Evolutionary conservation across 2,113 vertebrate species (phyloP), one percentile per base, ranked within the genome.

Genomic region (Coryphaenoides rupestris): DNA sequence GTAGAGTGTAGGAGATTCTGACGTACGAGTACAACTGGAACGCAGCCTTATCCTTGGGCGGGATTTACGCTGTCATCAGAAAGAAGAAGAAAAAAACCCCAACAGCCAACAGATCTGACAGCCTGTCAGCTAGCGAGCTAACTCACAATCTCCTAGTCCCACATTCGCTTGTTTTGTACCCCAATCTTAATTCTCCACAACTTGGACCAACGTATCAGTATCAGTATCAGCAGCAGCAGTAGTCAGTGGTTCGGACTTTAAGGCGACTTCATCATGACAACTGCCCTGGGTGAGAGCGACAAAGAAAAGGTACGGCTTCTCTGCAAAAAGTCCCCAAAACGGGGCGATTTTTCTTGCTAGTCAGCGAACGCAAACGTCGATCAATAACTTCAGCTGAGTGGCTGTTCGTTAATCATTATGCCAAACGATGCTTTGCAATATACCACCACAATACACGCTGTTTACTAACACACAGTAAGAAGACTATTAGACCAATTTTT

Each of bases 241-340:
- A 23, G 58, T n/a, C 26, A 15, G 16, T 56, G 64, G 21, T 58
- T 21, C 14, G n/a, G 73, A 40, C 73, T 60, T n/a, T n/a, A 1
- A 50, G 2, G 24, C 5, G 3, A 17, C 15, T 19, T 28, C 19
- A 81, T 15, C 46, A 92, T 92, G 90, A 86, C 90, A 68, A 84
- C 88, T 16, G 63, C 79, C 4, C 60, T 85, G 62, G 85, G 85
- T 58, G 88, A 90, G 66, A 85, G 60, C 49, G 80, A 71, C 19
- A 89, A 84, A 49, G 89, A 90, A 68, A 90, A 90, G 85, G 90
- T 90, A 56, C 73, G 70, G 33, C 2, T 40, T 40, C 33, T 40
- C 33, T 40, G 5, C 13, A 7, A 12, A 12, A 9, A 1, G 13
- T 40, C 33, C 7, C 33, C 13, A 40, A 12, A 7, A 75, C 50